phyloP scores from a whole-genome alignment of 2,797 vertebrate genomes.

The Melopsittacus undulatus region DNA sequence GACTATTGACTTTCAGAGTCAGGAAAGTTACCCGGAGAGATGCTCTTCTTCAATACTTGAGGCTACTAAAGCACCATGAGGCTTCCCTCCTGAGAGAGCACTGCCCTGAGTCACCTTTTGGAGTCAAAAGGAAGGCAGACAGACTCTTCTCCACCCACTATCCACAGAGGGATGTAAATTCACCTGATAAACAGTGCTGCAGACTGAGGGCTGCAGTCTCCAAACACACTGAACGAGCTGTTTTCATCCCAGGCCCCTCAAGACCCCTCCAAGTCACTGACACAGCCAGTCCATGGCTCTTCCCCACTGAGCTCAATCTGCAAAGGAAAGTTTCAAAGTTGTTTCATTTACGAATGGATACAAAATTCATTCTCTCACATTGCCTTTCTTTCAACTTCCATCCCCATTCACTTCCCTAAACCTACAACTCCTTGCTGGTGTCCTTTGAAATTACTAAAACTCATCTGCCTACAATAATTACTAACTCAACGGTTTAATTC shows the following conservation, averaged over 20 bases:
- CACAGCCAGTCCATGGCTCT: background rate
- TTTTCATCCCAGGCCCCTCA: background rate
- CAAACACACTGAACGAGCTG: background rate
- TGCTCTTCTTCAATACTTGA: background rate
- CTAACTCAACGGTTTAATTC: background rate
- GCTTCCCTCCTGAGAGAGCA: background rate
- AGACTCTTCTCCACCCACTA: background rate
- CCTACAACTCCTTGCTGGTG: background rate
- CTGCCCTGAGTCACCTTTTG: background rate
- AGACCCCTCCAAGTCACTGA: background rate
- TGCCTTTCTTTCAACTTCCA: background rate
- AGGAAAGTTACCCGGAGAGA: background rate
- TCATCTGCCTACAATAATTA: conserved; percentile 28
- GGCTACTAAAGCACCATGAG: background rate
- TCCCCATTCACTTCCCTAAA: background rate
- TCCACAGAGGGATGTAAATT: background rate
- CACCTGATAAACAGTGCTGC: background rate
- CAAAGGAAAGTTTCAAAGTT: background rate
- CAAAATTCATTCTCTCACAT: background rate
- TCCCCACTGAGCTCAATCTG: background rate
- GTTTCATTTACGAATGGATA: background rate
- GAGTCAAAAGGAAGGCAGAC: background rate
- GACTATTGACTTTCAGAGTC: background rate
- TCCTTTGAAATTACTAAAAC: background rate
- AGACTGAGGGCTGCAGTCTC: background rate